phyloP scores from a whole-genome alignment of 2,797 vertebrate species.

The Pitangus sulphuratus region DNA sequence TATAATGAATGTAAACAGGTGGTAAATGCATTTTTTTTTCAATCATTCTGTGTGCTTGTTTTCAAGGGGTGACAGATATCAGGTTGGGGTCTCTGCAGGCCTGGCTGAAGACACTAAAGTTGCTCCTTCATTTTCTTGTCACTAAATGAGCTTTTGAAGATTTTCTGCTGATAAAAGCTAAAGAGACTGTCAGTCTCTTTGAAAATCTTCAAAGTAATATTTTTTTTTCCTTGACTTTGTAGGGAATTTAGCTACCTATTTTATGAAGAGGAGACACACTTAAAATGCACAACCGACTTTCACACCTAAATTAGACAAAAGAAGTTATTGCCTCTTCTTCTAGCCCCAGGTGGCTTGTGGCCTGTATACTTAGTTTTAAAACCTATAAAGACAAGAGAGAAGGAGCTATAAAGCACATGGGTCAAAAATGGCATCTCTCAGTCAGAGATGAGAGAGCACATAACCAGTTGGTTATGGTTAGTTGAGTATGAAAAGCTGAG shows the following conservation, averaged over 20 bases:
- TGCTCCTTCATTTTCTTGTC: background rate
- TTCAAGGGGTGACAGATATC: background rate
- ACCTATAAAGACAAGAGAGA: background rate
- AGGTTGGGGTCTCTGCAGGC: background rate
- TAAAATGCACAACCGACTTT: background rate
- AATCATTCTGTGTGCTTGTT: background rate
- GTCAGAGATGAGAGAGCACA: fast-evolving
- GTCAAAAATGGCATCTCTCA: background rate
- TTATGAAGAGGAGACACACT: background rate
- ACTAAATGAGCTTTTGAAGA: background rate
- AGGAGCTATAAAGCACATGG: background rate
- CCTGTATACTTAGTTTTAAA: background rate
- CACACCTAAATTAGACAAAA: background rate
- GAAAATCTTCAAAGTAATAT: background rate
- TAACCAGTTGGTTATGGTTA: background rate
- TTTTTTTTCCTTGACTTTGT: background rate
- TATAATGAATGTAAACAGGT: background rate
- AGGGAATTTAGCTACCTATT: background rate
- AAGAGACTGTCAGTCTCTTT: background rate
- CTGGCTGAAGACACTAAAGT: background rate
- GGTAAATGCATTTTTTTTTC: background rate
- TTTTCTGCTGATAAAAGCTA: background rate
- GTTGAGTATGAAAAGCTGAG: background rate
- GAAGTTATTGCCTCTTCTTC: background rate
- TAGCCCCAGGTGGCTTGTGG: background rate